Base-by-base conservation (phyloP, 2,797 vertebrate genomes). In the Notamacropus eugenii region DNA sequence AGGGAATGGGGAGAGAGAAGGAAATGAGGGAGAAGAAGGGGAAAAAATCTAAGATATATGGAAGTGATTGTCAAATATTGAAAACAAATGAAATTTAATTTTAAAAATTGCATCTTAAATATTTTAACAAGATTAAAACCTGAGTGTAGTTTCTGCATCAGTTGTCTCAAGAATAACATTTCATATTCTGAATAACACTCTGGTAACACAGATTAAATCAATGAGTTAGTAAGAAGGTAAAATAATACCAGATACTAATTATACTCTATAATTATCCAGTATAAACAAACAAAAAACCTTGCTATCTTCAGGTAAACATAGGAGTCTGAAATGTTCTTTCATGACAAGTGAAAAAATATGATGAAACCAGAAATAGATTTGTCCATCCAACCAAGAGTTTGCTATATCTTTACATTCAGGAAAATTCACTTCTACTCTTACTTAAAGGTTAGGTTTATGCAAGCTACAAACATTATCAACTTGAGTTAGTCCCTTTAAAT, bases 391-490 rank as follows among this genome's bases (percentile, higher is more conserved):
- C 10, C 24, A n/a, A 59, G 96, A 95, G 92, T 22, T 50, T 94
- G 90, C 46, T 59, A 50, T 31, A 95, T 93, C 19, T 24, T 59
- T 94, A 28, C 40, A 46, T 92, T 90, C 46, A 90, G 57, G 82
- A 91, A 67, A 95, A 54, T 58, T 82, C 94, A 95, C 93, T 93
- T 90, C 52, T 8, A 56, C 19, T 92, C 34, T 50, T 62, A 90
- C 40, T n/a, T 59, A 55, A 94, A 94, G 16, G 4, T 90, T 82
- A 96, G 31, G 27, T 1, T 93, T 56, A 90, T 93, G 54, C 94
- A 54, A 82, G 54, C 92, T 22, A 54, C 4, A 56, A 94, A 19
- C 40, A 6, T 55, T 67, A 54, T 10, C 19, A 19, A 56, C 31
- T 1, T 8, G 28, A 94, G 6, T 62, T 11, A 94, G 40, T 57